phyloP scores from a whole-genome alignment of 2,113 vertebrate species.

The Zootoca vivipara region DNA sequence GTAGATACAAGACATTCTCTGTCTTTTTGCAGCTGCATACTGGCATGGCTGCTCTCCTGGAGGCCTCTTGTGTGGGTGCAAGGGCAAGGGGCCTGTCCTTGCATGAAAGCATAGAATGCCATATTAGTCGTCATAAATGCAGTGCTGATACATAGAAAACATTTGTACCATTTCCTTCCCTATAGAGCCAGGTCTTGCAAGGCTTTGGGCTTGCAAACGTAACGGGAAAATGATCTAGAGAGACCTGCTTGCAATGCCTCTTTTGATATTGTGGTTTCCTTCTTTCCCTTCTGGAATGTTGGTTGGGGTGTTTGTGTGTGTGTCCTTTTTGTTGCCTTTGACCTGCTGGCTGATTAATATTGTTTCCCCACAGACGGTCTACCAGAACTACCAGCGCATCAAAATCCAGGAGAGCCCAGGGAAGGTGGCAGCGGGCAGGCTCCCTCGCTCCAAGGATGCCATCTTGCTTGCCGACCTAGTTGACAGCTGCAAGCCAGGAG shows the following conservation, averaged over 20 bases:
- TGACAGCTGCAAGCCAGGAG: slow-evolving; percentile 95
- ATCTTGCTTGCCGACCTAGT: slow-evolving; percentile 94
- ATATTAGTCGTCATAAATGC: background rate
- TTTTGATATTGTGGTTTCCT: background rate
- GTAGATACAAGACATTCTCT: background rate
- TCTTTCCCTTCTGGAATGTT: background rate
- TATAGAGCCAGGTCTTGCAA: background rate
- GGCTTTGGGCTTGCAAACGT: background rate
- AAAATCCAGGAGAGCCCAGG: slow-evolving; percentile 97
- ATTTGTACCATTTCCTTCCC: background rate
- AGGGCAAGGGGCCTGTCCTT: background rate
- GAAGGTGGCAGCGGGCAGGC: slow-evolving; percentile 92
- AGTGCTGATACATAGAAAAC: background rate
- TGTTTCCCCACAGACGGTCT: slow-evolving; percentile 82
- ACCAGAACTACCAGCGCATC: slow-evolving; percentile 98
- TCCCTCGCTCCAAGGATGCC: slow-evolving; percentile 96
- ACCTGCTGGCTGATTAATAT: background rate
- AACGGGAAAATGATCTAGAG: background rate
- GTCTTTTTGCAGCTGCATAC: background rate
- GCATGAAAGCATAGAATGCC: background rate
- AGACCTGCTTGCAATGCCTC: background rate
- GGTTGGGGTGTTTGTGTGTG: background rate
- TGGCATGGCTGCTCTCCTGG: background rate
- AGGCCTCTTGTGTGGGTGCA: background rate
- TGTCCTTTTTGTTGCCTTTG: rapidly evolving